Percentiles rank a stretch among this genome's conserved stretches.
Evolutionary conservation across 2,113 vertebrate genomes (phyloP).

Genomic region (Megaceryle maxima): DNA sequence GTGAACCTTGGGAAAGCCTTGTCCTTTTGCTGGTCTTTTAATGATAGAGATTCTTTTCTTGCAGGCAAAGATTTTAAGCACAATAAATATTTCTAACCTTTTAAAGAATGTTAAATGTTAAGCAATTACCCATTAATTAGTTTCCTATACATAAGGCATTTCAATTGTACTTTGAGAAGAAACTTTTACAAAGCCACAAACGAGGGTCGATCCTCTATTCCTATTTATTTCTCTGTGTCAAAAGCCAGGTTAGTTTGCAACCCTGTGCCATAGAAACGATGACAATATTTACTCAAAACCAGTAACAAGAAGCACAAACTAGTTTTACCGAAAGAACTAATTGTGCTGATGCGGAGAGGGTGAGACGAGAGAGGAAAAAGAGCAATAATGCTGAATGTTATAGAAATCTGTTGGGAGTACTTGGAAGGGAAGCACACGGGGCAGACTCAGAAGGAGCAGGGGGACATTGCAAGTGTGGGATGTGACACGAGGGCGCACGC

Average conservation of each 20-base stretch:
- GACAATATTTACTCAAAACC: neutral
- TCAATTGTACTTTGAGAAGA: neutral
- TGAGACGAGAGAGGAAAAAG: neutral
- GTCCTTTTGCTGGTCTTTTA: neutral
- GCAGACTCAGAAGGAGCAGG: neutral
- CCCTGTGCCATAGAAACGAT: neutral
- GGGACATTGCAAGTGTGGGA: too few relatives aligned
- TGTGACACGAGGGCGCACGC: too few relatives aligned
- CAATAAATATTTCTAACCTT: neutral
- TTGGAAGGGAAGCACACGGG: neutral
- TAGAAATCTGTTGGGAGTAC: neutral
- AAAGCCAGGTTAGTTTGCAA: neutral
- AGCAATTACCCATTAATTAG: neutral
- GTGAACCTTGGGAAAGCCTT: neutral
- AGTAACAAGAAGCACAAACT: neutral
- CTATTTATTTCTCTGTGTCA: neutral
- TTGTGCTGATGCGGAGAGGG: neutral
- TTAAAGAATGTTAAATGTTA: neutral
- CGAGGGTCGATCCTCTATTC: neutral
- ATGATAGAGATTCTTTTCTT: neutral
- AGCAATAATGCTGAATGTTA: neutral
- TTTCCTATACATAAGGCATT: neutral
- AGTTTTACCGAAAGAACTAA: neutral
- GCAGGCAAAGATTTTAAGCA: neutral
- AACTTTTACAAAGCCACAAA: neutral